phyloP scores from a whole-genome alignment of 2,113 vertebrate species.

The Bubo bubo region DNA sequence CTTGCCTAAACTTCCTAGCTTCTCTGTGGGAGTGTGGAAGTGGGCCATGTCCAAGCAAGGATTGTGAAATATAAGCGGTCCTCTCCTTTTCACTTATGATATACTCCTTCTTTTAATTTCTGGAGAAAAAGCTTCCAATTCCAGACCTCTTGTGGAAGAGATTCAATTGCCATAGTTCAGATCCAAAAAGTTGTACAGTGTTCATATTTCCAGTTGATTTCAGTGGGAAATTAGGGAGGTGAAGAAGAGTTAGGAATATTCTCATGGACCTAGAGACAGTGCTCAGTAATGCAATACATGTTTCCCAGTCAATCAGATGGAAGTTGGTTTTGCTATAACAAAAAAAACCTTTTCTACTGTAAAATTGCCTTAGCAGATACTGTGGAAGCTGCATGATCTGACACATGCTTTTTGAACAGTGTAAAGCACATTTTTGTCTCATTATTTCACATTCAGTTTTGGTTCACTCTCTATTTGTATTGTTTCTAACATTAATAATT shows the following conservation, averaged over 20 bases:
- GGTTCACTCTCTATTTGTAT: neutral
- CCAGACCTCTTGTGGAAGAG: neutral
- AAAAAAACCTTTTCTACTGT: neutral
- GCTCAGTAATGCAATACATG: neutral
- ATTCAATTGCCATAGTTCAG: neutral
- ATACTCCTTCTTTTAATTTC: neutral
- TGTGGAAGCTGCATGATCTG: neutral
- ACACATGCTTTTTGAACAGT: neutral
- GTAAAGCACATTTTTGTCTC: neutral
- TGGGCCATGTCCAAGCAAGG: neutral
- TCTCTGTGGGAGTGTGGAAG: neutral
- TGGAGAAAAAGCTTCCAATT: neutral
- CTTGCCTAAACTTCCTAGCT: neutral
- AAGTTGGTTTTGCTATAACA: neutral
- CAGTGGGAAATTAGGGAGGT: neutral
- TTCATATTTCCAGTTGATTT: neutral
- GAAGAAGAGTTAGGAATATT: neutral
- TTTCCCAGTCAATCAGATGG: neutral
- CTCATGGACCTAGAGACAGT: neutral
- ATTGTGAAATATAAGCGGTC: neutral
- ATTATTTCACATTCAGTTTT: conserved; percentile 2
- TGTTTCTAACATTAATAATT: conserved; percentile 24
- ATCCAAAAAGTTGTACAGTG: neutral
- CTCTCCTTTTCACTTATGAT: neutral
- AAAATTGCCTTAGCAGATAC: neutral